Conservation (phyloP, 2,888 invertebrate genomes). For the Ophioninae sp. region DNA sequence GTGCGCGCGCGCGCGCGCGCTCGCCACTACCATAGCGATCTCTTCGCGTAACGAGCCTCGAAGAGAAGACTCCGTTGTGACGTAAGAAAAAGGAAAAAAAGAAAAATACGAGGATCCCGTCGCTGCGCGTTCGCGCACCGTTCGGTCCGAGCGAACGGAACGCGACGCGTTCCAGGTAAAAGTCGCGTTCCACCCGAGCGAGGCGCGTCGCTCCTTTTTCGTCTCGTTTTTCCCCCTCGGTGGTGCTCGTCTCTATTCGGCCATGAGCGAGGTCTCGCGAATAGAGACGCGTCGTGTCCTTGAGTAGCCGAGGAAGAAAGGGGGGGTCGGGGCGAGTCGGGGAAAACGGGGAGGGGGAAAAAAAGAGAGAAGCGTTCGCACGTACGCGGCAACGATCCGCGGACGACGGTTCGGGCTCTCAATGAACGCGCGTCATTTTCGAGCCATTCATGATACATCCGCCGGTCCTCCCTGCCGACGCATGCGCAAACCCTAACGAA, state of each 20-base stretch:
- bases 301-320: conserved; percentile 71
- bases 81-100: too few relatives aligned
- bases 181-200: background rate
- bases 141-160: too few relatives aligned
- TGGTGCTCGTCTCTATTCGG: conserved; percentile 22
- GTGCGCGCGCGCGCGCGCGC: background rate
- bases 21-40: background rate
- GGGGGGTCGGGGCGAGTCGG: conserved; percentile 24
- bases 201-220: background rate
- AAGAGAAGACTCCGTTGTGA: background rate
- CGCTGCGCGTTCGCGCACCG: too few relatives aligned
- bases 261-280: conserved; percentile 55
- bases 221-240: conserved; percentile 29
- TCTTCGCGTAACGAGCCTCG: background rate
- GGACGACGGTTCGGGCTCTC: conserved; percentile 72
- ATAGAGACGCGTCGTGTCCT: conserved; percentile 77
- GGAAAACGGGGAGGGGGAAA: conserved; percentile 28
- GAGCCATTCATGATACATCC: conserved; percentile 78
- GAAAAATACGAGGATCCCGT: too few relatives aligned
- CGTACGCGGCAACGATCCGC: conserved; percentile 46
- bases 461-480: conserved; percentile 75
- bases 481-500: conserved; percentile 53
- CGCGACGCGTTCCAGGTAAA: too few relatives aligned
- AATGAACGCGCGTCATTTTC: conserved; percentile 79
- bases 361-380: conserved; percentile 39